phyloP scores from a whole-genome alignment of 2,797 vertebrate species.

The Danio jaintianensis region DNA sequence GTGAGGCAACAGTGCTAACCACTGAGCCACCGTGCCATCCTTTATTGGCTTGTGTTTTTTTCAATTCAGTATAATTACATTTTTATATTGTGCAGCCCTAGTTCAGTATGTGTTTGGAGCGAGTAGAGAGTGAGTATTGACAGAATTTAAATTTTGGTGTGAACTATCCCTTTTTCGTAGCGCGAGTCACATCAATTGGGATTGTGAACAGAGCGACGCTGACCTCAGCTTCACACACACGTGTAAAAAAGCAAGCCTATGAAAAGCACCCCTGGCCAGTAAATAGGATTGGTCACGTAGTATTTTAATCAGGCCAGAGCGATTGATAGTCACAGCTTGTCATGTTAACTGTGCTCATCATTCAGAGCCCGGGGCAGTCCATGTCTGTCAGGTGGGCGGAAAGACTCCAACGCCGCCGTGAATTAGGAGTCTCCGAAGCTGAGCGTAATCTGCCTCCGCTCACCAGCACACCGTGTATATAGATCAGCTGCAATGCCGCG shows the following conservation, averaged over 20 bases:
- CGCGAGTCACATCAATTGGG: slow-evolving; percentile 17
- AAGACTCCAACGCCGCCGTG: slow-evolving; percentile 37
- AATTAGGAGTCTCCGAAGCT: slow-evolving; percentile 59
- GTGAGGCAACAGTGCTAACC: too few species aligned
- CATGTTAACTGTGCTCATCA: slow-evolving; percentile 64
- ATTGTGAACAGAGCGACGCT: slow-evolving; percentile 23
- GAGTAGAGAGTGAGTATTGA: too few species aligned
- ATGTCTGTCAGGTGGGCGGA: slow-evolving; percentile 61
- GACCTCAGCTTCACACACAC: slow-evolving; percentile 42
- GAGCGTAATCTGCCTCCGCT: slow-evolving; percentile 36
- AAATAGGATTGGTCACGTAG: slow-evolving; percentile 64
- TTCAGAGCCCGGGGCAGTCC: slow-evolving; percentile 61
- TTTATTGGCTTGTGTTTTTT: too few species aligned
- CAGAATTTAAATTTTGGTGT: too few species aligned
- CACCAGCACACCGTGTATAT: slow-evolving; percentile 39
- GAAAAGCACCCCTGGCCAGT: slow-evolving; percentile 30
- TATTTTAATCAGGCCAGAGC: slow-evolving; percentile 67
- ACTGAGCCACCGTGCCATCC: too few species aligned
- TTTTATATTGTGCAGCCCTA: too few species aligned
- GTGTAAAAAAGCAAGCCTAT: not conserved
- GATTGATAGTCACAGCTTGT: slow-evolving; percentile 61
- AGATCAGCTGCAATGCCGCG: slow-evolving; percentile 49
- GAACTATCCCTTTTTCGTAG: not conserved
- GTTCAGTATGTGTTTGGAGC: too few species aligned
- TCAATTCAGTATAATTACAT: too few species aligned